Evolutionary conservation across 2,113 vertebrate genomes (phyloP), one percentile per base, ranked within the genome.

Genomic region (Paratilapia polleni): DNA sequence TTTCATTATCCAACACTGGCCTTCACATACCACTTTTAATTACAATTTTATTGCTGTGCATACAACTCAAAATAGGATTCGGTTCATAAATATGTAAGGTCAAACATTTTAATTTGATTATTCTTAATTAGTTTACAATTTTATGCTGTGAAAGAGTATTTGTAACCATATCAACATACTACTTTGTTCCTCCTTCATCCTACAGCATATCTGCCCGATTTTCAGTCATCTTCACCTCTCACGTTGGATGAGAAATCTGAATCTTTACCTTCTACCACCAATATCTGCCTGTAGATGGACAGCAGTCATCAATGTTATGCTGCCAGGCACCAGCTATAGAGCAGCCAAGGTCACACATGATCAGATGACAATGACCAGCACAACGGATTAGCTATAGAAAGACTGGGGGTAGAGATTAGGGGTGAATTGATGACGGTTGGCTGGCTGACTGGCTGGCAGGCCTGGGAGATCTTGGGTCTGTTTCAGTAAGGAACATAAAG

Each of bases 301-400:
- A 77, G 80, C 86, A 89, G 70, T 92, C 91, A 52, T 90, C 84
- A 80, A 41, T 1, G 62, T 58, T 56, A 54, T 54, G 12, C 86
- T 78, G 82, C 83, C 77, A 73, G 68, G 79, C 80, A 78, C 75
- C 82, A 75, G 81, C 90, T 81, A 87, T 80, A 87, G 83, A 89
- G 86, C 81, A 74, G 83, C 84, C 82, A 43, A 89, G 91, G 93
- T 94, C 93, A 93, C 93, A 93, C 91, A 93, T 81, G 84, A 94
- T 93, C 94, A 93, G 87, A 93, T 94, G 93, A 95, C 93, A 94
- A 95, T 94, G 91, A 94, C 91, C 91, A 90, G 82, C 93, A 91
- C 89, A 89, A 93, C 90, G 86, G 93, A 95, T 95, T 92, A 92
- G 86, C 90, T 91, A 89, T 92, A 92, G 91, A 93, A 87, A 85